These are phyloP conservation scores for Palythoa grandis DNA, from an alignment of 92 coral and sea anemone genomes.

Conservation along the genomic window DNA sequence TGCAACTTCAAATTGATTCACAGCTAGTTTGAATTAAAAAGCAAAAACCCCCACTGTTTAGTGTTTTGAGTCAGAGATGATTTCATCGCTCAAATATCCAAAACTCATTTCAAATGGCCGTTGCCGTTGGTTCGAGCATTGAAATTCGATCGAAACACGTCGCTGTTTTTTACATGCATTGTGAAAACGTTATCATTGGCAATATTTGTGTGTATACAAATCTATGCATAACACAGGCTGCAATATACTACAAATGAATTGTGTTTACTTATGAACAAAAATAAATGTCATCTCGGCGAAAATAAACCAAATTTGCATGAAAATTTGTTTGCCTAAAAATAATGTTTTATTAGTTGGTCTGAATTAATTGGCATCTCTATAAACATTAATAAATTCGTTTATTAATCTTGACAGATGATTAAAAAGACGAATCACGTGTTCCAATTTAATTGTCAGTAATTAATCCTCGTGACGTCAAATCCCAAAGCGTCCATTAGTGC, in stretches of 20 bases:
- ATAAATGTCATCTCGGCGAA: slow-evolving; percentile 32
- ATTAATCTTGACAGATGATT: slow-evolving; percentile 67
- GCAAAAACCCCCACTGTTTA: slow-evolving; percentile 17
- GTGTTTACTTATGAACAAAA: slow-evolving; percentile 25
- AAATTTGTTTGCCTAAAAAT: slow-evolving; percentile 62
- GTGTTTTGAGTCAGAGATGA: neutral
- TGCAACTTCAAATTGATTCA: slow-evolving; percentile 44
- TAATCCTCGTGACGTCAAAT: slow-evolving; percentile 62
- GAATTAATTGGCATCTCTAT: slow-evolving; percentile 74
- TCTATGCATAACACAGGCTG: neutral
- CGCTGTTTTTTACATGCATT: neutral
- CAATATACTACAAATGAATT: slow-evolving; percentile 26
- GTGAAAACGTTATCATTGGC: slow-evolving; percentile 37
- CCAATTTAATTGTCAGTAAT: slow-evolving; percentile 73
- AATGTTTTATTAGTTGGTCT: slow-evolving; percentile 62
- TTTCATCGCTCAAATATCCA: slow-evolving; percentile 5
- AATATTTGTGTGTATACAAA: slow-evolving; percentile 23
- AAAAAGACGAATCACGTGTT: slow-evolving; percentile 75
- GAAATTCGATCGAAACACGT: neutral
- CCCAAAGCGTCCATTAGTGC: slow-evolving; percentile 39
- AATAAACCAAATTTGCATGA: slow-evolving; percentile 46
- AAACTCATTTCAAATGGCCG: slow-evolving; percentile 19
- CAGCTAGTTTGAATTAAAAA: slow-evolving; percentile 38
- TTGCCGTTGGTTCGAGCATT: neutral
- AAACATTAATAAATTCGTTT: slow-evolving; percentile 73